phyloP scores from a whole-genome alignment of 2,113 vertebrate genomes.

The Glaucomys volans region DNA sequence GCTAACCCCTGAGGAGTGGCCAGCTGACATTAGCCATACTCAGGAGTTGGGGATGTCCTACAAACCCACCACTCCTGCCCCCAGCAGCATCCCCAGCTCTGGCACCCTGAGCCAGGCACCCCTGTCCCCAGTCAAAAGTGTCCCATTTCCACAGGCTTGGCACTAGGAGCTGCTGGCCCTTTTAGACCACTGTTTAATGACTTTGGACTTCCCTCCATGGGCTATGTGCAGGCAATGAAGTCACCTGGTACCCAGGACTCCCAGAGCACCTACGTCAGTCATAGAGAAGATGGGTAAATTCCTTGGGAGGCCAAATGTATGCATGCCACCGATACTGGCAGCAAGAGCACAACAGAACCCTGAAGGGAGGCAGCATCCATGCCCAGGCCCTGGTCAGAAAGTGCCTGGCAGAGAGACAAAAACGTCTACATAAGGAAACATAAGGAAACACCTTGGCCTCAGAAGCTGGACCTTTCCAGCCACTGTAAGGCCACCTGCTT shows the following conservation, averaged over 20 bases:
- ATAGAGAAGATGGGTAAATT: conserved; percentile 98
- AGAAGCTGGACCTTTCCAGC: conserved; percentile 70
- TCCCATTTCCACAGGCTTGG: conserved; percentile 94
- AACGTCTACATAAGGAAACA: conserved; percentile 97
- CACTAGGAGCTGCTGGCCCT: conserved; percentile 88
- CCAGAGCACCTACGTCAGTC: conserved; percentile 97
- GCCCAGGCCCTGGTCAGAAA: conserved; percentile 96
- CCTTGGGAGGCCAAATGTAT: too few relatives aligned
- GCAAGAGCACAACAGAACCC: conserved; percentile 98
- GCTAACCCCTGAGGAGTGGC: conserved; percentile 81
- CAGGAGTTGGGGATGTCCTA: conserved; percentile 91
- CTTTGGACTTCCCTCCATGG: conserved; percentile 97
- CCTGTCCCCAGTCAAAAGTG: conserved; percentile 91
- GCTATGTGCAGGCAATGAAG: conserved; percentile 94
- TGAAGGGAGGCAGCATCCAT: conserved; percentile 98
- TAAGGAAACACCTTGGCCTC: conserved; percentile 86
- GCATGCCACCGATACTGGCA: conserved; percentile 94
- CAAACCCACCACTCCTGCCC: conserved; percentile 95
- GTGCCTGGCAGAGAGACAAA: conserved; percentile 97
- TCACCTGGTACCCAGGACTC: conserved; percentile 93
- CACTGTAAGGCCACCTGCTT: conserved; percentile 71
- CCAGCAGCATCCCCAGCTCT: conserved; percentile 89
- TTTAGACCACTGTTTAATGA: conserved; percentile 97
- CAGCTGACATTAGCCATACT: conserved; percentile 75
- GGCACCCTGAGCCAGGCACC: conserved; percentile 86